Percentiles rank a stretch among this genome's conserved stretches.
phyloP scores from a whole-genome alignment of 2,113 vertebrate genomes.

The Xerus inauris region DNA sequence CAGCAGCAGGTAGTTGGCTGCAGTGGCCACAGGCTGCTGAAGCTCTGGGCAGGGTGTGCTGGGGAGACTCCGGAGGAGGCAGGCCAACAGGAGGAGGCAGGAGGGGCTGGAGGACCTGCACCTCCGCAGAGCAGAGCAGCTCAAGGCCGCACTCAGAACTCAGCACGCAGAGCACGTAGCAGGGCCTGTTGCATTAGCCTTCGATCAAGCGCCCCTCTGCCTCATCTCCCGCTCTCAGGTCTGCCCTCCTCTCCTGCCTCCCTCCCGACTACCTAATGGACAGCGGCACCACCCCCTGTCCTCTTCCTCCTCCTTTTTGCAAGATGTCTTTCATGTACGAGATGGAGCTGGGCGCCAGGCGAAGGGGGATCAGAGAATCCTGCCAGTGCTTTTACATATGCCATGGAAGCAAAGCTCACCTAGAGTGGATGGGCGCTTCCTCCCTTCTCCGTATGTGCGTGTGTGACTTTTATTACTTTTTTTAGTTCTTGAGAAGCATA shows the following conservation, averaged over 20 bases:
- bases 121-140: background rate
- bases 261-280: background rate
- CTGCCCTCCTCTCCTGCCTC: background rate
- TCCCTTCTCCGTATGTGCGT: too few species aligned
- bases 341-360: background rate
- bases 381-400: background rate
- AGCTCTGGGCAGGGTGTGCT: fast-evolving
- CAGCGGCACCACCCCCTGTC: background rate
- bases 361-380: background rate
- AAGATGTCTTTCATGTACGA: slow-evolving; percentile 23
- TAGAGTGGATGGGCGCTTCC: too few species aligned
- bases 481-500: background rate
- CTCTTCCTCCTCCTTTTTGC: background rate
- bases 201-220: background rate
- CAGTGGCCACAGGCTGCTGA: fast-evolving
- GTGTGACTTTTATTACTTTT: background rate
- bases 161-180: fast-evolving
- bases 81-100: background rate
- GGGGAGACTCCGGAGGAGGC: fast-evolving
- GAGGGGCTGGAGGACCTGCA: background rate
- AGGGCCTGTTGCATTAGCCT: background rate
- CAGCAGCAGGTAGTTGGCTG: background rate
- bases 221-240: background rate
- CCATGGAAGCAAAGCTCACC: background rate
- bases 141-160: fast-evolving